phyloP scores from a whole-genome alignment of 2,113 vertebrate species.

The Bufo gargarizans region DNA sequence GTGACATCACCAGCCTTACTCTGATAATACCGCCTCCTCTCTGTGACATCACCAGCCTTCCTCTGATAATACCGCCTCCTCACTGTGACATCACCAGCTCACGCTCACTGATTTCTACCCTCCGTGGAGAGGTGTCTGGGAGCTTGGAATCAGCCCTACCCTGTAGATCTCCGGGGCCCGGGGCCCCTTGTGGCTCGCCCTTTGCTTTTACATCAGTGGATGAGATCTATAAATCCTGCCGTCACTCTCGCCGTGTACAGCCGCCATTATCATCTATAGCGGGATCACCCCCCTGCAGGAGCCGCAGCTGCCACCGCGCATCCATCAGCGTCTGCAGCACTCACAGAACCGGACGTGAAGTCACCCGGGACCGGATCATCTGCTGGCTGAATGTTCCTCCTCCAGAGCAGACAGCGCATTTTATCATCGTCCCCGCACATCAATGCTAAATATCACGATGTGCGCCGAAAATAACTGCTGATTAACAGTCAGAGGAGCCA shows the following conservation, averaged over 20 bases:
- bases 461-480: background rate
- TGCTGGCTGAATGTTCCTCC: background rate
- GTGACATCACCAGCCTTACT: too few species aligned
- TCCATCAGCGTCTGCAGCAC: background rate
- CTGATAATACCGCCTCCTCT: too few species aligned
- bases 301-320: background rate
- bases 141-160: background rate
- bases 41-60: too few species aligned
- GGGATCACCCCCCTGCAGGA: background rate
- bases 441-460: slow-evolving; percentile 2
- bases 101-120: too few species aligned
- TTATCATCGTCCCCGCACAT: slow-evolving; percentile 7
- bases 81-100: background rate
- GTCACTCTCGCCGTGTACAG: too few species aligned
- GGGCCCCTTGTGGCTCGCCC: background rate
- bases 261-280: too few species aligned
- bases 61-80: background rate
- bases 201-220: background rate
- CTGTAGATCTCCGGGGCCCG: background rate
- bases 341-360: background rate
- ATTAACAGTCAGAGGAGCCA: background rate
- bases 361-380: background rate
- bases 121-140: background rate
- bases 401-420: background rate
- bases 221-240: too few species aligned